Evolutionary conservation across 2,797 vertebrate species (phyloP), one percentile per base, ranked within the genome.

Genomic region (Cyprinella venusta): DNA sequence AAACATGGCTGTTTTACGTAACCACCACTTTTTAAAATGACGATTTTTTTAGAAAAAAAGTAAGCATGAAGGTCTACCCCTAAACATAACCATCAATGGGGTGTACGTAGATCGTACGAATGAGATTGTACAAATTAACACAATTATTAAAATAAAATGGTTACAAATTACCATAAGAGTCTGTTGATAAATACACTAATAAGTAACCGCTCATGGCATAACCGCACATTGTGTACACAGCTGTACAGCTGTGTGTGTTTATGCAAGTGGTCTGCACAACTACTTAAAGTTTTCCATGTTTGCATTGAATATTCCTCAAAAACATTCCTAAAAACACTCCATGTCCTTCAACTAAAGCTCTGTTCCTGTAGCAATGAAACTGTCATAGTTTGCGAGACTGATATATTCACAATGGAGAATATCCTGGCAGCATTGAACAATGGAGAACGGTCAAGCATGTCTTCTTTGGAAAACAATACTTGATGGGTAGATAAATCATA

Each of bases 401-500:
- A 82, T 83, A 70, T 61, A 77, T 48, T 48, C 12, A 15, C 33
- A 12, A 56, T 61, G 30, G 26, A 70, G 26, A 45, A 40, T 33
- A 19, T 42, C 21, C 52, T 77, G 81, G 71, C 80, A 75, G n/a
- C 12, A 4, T n/a, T 67, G 12, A 82, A 38, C 56, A 33, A 33
- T 65, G 24, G 80, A 76, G 50, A 82, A 76, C 67, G 38, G 24
- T 67, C 52, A 72, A 52, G 59, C 18, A 72, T n/a, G n/a, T 79
- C 68, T 26, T 18, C 76, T 65, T 63, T 61, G 54, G 65, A 68
- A 83, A 77, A 68, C 74, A 40, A 38, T 33, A 40, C 13, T 68
- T 52, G 26, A 61, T 63, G 19, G 71, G 50, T 21, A 68, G 52
- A 70, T 81, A 63, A 85, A 76, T 81, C 71, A 69, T 45, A 45